Conservation (phyloP, 2,113 vertebrate genomes). For the Rana temporaria region DNA sequence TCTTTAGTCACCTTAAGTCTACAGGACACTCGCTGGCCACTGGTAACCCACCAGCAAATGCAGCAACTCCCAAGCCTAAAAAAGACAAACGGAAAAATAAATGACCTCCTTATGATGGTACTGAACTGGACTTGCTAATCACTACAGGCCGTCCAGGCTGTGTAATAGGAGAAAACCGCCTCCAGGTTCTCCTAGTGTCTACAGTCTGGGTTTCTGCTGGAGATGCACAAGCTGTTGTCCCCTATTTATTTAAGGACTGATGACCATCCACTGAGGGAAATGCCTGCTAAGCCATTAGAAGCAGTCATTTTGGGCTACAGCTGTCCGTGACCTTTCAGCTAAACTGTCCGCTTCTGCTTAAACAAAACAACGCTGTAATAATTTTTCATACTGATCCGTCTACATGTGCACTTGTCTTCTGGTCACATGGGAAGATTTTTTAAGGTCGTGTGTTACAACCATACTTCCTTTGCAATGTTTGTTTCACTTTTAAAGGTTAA, state of each 20-base stretch:
- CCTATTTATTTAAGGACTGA: not conserved
- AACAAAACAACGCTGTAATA: no score
- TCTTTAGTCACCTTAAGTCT: slow-evolving; percentile 92
- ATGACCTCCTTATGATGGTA: slow-evolving; percentile 61
- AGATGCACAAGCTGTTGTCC: not conserved
- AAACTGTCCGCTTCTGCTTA: no score
- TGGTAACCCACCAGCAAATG: slow-evolving; percentile 59
- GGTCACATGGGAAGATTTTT: no score
- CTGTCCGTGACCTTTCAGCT: no score
- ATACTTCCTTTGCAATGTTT: no score
- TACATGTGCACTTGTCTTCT: no score
- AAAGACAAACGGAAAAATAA: slow-evolving; percentile 89
- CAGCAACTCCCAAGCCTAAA: slow-evolving; percentile 73
- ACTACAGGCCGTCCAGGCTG: not conserved
- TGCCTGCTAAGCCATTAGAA: not conserved
- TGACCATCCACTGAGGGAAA: no score
- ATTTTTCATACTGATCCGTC: no score
- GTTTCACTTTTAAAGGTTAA: no score
- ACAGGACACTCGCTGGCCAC: slow-evolving; percentile 84
- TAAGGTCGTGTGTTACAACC: no score
- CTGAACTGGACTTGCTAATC: not conserved
- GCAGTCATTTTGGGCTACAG: not conserved
- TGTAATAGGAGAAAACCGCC: not conserved
- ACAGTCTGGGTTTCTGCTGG: not conserved
- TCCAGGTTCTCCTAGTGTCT: not conserved